phyloP scores from a whole-genome alignment of 1,140 invertebrate genomes.

The Fopius arisanus region DNA sequence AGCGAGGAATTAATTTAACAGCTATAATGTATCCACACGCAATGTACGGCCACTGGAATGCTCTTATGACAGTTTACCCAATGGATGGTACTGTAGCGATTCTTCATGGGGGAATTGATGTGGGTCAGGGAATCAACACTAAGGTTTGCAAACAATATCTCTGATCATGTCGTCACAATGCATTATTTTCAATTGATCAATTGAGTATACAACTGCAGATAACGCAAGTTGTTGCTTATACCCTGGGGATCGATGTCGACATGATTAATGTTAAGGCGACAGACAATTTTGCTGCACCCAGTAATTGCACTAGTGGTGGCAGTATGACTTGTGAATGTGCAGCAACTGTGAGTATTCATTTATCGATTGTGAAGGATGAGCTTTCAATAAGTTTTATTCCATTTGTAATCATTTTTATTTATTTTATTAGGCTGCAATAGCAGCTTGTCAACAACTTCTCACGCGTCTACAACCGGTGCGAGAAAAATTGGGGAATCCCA shows the following conservation, averaged over 20 bases:
- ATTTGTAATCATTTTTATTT: not conserved
- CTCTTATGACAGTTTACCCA: constrained; percentile 76
- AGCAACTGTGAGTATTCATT: not conserved
- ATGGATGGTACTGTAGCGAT: constrained; percentile 80
- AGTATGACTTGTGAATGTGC: not conserved
- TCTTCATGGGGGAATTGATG: constrained; percentile 82
- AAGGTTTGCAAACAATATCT: constrained; percentile 62
- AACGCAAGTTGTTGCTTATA: constrained; percentile 81
- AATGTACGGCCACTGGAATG: constrained; percentile 69
- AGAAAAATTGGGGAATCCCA: constrained; percentile 67
- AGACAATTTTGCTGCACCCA: constrained; percentile 70
- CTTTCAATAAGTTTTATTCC: not conserved
- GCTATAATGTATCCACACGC: constrained; percentile 73
- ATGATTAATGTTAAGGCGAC: constrained; percentile 75
- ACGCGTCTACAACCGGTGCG: constrained; percentile 70
- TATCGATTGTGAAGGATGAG: not conserved
- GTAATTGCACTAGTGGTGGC: constrained; percentile 73
- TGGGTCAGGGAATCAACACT: constrained; percentile 85
- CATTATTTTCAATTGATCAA: not conserved
- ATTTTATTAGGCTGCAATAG: not conserved
- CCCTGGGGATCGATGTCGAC: constrained; percentile 75
- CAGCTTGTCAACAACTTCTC: not conserved
- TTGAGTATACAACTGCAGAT: constrained; percentile 61
- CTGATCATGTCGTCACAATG: not conserved
- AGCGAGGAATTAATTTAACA: constrained; percentile 74